These are phyloP conservation scores for Planiliza haematocheilus DNA, from an alignment of 2,113 vertebrate genomes.

Conservation along the genomic window DNA sequence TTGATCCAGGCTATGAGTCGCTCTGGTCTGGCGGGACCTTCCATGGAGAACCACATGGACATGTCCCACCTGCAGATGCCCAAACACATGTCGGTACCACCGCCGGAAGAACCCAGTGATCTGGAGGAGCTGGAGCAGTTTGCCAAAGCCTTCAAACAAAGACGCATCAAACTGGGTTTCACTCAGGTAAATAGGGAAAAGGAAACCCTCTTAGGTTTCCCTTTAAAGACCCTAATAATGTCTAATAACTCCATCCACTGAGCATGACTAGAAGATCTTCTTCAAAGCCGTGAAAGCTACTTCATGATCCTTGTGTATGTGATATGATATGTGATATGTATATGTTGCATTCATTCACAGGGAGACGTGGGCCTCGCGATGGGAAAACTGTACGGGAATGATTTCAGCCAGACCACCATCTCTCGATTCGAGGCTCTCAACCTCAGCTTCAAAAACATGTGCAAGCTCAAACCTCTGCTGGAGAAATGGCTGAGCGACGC, in stretches of 20 bases:
- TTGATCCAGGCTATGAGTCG: constrained; percentile 88
- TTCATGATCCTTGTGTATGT: too few species aligned
- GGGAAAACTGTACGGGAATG: constrained; percentile 98
- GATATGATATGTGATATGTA: too few species aligned
- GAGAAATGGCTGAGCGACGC: constrained; percentile 98
- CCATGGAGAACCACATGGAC: constrained; percentile 92
- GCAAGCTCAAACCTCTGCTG: constrained; percentile 97
- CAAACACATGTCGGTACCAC: constrained; percentile 87
- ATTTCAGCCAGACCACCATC: constrained; percentile 99
- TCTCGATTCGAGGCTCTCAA: constrained; percentile 98
- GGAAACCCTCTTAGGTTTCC: not conserved
- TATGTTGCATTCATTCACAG: constrained; percentile 69
- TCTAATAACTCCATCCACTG: not conserved
- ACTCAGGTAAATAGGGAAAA: constrained; percentile 87
- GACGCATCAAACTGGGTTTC: constrained; percentile 97
- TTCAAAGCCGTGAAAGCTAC: too few species aligned
- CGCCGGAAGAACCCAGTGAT: constrained; percentile 93
- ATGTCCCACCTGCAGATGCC: constrained; percentile 90
- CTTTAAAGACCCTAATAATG: not conserved
- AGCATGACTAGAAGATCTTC: not conserved
- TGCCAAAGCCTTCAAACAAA: constrained; percentile 98
- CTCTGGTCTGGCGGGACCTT: constrained; percentile 87
- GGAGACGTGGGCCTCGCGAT: constrained; percentile 97
- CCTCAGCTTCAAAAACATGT: constrained; percentile 99
- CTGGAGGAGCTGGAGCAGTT: constrained; percentile 98